Evolutionary conservation across 2,888 invertebrate genomes (phyloP), one percentile per base, ranked within the genome.

Genomic region (Electrophaes corylata): DNA sequence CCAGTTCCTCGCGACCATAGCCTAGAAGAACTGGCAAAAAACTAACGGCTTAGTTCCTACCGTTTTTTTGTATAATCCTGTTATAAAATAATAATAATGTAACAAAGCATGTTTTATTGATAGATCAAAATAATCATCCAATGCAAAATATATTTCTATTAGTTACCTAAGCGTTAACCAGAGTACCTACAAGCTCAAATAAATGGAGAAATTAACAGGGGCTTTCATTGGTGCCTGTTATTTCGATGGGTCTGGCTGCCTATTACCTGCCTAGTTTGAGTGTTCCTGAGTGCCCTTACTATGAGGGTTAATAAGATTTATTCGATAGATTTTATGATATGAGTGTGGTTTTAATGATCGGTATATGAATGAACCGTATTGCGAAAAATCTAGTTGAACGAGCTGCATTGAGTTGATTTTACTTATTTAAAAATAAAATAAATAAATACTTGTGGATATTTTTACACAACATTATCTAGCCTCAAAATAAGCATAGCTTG

Each of bases 221-320:
- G 61, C 41, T 68, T 68, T 75, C 66, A 76, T 66, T 68, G 67
- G 69, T 47, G 68, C 73, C 73, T 62, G 69, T 71, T 71, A 70
- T 60, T 35, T 33, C 64, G 57, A 60, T 67, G 57, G 56, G 67
- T 14, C 3, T 43, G n/a, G 18, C 39, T 62, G 66, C 31, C 35
- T 46, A 37, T 44, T 54, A 35, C 49, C 58, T 57, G 52, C 44
- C 58, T 50, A 37, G 49, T 50, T 49, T 47, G 23, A 58, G 58
- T 53, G 43, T 14, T 39, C 19, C 23, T 19, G 20, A 54, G 45
- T 45, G 49, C 23, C 16, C 35, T 43, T 19, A 39, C 16, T 19
- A 16, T 37, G 29, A 31, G 49, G n/a, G 40, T 49, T 44, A 40
- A 37, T 45, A 18, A 43, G 20, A 45, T 49, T 53, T 40, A 53